Percentiles rank a stretch among this genome's conserved stretches.
These are phyloP conservation scores for Porites evermanni DNA, from an alignment of 92 coral and sea anemone species.

Conservation along the genomic window DNA sequence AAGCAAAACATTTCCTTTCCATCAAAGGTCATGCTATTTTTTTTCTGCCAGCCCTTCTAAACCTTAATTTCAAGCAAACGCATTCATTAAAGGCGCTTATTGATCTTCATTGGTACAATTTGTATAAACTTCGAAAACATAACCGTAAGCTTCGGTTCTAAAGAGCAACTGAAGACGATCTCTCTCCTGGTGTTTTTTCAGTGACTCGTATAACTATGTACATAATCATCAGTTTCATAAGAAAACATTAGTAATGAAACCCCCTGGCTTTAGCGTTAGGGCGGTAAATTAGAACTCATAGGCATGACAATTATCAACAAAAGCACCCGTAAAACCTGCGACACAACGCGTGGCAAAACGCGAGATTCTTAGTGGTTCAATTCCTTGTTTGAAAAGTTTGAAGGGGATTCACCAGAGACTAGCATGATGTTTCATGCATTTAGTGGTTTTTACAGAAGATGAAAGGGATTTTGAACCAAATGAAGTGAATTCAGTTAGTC, in stretches of 20 bases:
- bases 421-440: not conserved
- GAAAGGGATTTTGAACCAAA: not conserved
- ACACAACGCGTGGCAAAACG: not conserved
- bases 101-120: slow-evolving; percentile 9
- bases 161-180: too few species aligned
- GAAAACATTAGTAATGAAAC: too few species aligned
- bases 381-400: not conserved
- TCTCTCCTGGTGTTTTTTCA: too few species aligned
- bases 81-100: not conserved
- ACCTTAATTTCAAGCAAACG: not conserved
- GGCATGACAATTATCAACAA: not conserved
- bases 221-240: not conserved
- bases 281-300: not conserved
- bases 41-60: not conserved
- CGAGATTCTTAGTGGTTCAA: not conserved
- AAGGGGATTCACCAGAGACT: not conserved
- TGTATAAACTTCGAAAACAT: not conserved
- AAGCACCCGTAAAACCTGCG: slow-evolving; percentile 27
- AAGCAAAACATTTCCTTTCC: too few species aligned
- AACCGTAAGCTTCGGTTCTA: not conserved
- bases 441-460: not conserved
- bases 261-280: too few species aligned
- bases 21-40: too few species aligned
- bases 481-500: not conserved
- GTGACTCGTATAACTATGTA: too few species aligned